Conservation (phyloP, 2,888 invertebrate species). For the Pharmacophagus antenor region DNA sequence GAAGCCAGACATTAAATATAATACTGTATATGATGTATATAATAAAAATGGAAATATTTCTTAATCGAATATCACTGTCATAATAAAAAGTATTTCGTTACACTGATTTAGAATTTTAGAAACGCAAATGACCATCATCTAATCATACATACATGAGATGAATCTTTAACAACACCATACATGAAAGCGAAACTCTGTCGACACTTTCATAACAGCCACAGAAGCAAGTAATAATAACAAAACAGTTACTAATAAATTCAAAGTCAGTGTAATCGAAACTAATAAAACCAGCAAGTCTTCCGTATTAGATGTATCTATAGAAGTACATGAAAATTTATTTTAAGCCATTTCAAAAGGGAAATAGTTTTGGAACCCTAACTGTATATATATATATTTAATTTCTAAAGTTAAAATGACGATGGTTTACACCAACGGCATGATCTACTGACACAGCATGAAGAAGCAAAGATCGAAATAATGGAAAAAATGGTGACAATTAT, state of each 20-base stretch:
- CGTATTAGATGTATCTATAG: conserved; percentile 21
- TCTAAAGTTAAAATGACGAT: neutral
- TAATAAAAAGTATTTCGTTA: neutral
- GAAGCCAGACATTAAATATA: neutral
- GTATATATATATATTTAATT: neutral
- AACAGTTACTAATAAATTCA: neutral
- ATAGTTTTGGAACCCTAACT: neutral
- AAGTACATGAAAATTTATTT: conserved; percentile 5
- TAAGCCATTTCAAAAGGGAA: neutral
- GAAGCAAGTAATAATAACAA: neutral
- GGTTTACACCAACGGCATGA: conserved; percentile 18
- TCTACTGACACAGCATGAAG: neutral
- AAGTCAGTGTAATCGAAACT: conserved; percentile 19
- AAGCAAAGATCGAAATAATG: neutral
- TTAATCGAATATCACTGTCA: neutral
- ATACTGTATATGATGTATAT: conserved; percentile 1
- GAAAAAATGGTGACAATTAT: neutral
- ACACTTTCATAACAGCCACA: neutral
- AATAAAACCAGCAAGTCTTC: conserved; percentile 26
- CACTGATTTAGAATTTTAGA: neutral
- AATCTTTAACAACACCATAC: no score
- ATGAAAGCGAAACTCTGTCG: neutral
- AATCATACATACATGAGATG: no score
- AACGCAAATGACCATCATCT: no score
- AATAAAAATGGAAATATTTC: neutral